Evolutionary conservation across 2,888 invertebrate species (phyloP), one percentile per base, ranked within the genome.

Genomic region (Dinocampus coccinellae): DNA sequence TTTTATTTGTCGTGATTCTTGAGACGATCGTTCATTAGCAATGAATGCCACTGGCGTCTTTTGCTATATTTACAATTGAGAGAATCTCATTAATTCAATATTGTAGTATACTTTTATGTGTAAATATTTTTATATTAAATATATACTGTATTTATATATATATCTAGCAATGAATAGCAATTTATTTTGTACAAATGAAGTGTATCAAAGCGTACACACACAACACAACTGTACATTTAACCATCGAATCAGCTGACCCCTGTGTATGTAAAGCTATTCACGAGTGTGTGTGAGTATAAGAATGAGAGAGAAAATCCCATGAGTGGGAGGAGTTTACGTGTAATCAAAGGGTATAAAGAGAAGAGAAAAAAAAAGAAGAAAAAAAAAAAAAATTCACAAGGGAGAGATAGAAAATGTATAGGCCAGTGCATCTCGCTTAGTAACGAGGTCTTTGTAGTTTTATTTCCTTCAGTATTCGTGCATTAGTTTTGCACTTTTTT

Each of bases 21-120:
- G 58, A 60, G 67, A 67, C 58, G 47, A 47, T 60, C 61, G 61
- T 60, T 68, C 60, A 68, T 68, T 61, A 68, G 68, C 60, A 47
- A 67, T 60, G 67, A 66, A 20, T 6, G n/a, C 26, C 24, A 3
- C 52, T 11, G 55, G n/a, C 13, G 55, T 55, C 10, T 26, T 0
- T 55, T 55, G 2, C 13, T n/a, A 1, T 11, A n/a, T 13, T 10
- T 55, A 22, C 10, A 3, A 24, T 13, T 2, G n/a, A 26, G 26
- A 26, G 11, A 13, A 16, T 16, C 55, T 55, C 24, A 11, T 55
- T 26, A 26, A 55, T 55, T 55, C 20, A 20, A 47, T 47, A 47
- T 16, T 29, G 3, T 29, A 4, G 7, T n/a, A n/a, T n/a, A n/a
- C n/a, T n/a, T n/a, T n/a, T n/a, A n/a, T n/a, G n/a, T n/a, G n/a